A percentile compares a stretch with the other conserved stretches of the same genome.
phyloP scores from a whole-genome alignment of 2,113 vertebrate species.

The Caretta caretta region DNA sequence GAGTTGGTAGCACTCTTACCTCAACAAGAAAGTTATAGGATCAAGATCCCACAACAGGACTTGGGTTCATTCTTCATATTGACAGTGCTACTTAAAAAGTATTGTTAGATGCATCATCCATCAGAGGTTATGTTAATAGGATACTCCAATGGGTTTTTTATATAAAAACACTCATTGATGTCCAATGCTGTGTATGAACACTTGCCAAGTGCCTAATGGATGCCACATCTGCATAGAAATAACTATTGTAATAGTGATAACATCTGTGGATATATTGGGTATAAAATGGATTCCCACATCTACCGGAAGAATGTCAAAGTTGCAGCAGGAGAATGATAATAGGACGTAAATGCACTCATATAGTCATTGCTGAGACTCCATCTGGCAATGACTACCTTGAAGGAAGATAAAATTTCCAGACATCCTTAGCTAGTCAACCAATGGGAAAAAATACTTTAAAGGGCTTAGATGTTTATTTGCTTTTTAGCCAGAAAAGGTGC shows the following conservation, averaged over 20 bases:
- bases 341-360: no score
- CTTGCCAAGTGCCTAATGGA: conserved; percentile 11
- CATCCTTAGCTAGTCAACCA: background rate
- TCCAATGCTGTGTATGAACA: background rate
- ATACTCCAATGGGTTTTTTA: fast-evolving
- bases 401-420: background rate
- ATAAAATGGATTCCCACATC: background rate
- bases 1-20: background rate
- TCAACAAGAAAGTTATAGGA: background rate
- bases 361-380: background rate
- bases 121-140: background rate
- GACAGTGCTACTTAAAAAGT: background rate
- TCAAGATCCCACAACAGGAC: background rate
- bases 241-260: background rate
- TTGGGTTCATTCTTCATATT: background rate
- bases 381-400: background rate
- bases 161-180: conserved; percentile 4
- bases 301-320: background rate
- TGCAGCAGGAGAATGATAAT: background rate
- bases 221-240: background rate
- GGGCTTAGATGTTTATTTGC: background rate
- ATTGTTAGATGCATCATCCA: background rate
- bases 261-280: background rate
- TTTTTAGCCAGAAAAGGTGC: background rate
- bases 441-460: background rate